Conservation (phyloP, 2,113 vertebrate species). For the Ceyx melanurus region DNA sequence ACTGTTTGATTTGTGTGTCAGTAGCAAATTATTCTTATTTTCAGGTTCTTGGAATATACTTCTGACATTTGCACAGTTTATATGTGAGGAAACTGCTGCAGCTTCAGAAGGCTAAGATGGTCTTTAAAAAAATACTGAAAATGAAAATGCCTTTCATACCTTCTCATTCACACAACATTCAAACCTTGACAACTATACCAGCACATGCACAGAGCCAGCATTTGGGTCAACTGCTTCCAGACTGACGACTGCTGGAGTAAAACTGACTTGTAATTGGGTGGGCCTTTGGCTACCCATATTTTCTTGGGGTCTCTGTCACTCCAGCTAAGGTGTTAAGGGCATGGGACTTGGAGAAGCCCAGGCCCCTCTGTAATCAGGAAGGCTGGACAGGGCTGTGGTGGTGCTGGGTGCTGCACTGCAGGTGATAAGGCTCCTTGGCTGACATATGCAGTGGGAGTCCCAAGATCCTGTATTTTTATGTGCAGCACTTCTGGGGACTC, state of each 20-base stretch:
- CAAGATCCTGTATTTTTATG: not conserved
- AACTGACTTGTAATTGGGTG: not conserved
- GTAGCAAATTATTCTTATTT: not conserved
- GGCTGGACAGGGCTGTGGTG: not conserved
- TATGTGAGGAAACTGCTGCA: not conserved
- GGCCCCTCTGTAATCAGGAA: not conserved
- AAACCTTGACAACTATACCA: not conserved
- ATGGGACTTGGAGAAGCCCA: not conserved
- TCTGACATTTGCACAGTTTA: not conserved
- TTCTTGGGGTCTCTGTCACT: not conserved
- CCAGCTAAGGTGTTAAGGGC: not conserved
- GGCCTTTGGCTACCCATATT: not conserved
- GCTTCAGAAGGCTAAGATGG: not conserved
- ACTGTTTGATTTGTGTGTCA: not conserved
- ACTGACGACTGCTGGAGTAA: not conserved
- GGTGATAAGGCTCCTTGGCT: not conserved
- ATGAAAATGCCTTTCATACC: not conserved
- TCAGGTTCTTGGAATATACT: not conserved
- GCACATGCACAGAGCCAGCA: not conserved
- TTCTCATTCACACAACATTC: not conserved
- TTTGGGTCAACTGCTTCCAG: not conserved
- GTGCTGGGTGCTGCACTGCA: not conserved
- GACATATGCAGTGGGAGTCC: rapidly evolving
- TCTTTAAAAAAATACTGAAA: not conserved
- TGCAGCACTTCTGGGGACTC: not conserved